Evolutionary conservation across 2,113 vertebrate genomes (phyloP).

Genomic region (Leuciscus idus): DNA sequence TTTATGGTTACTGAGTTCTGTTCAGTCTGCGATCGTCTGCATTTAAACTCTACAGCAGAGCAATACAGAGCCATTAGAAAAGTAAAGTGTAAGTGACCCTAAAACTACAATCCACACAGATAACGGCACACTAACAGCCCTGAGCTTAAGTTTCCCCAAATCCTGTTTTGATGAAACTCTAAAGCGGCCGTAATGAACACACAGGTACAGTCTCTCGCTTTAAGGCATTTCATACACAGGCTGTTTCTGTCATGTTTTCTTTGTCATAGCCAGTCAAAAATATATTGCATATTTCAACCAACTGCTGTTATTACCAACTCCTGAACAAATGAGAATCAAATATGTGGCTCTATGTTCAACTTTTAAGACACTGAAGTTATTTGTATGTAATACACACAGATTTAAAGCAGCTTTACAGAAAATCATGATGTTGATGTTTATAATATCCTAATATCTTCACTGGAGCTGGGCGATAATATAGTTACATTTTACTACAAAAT

Average conservation of each 20-base stretch:
- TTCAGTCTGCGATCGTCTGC: not conserved
- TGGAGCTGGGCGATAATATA: not conserved
- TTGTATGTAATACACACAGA: not conserved
- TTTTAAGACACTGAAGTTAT: not conserved
- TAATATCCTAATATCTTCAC: not conserved
- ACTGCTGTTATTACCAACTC: not conserved
- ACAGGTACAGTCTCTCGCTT: constrained; percentile 23
- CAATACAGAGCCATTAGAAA: not conserved
- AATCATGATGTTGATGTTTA: not conserved
- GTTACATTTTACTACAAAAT: not conserved
- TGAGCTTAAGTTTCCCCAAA: constrained; percentile 8
- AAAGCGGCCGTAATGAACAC: constrained; percentile 31
- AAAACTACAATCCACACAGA: not conserved
- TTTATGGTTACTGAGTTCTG: no score
- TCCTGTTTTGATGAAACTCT: constrained; percentile 47
- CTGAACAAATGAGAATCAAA: not conserved
- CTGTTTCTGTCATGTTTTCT: not conserved
- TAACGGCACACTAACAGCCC: not conserved
- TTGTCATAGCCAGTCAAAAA: not conserved
- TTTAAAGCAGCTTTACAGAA: not conserved
- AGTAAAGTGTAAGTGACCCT: not conserved
- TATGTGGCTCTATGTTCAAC: not conserved
- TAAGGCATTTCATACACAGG: constrained; percentile 41
- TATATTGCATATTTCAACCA: constrained; percentile 6
- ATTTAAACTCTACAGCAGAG: not conserved